These are phyloP conservation scores for Alloplasta piceator DNA, from an alignment of 2,888 invertebrate species.

Conservation along the genomic window DNA sequence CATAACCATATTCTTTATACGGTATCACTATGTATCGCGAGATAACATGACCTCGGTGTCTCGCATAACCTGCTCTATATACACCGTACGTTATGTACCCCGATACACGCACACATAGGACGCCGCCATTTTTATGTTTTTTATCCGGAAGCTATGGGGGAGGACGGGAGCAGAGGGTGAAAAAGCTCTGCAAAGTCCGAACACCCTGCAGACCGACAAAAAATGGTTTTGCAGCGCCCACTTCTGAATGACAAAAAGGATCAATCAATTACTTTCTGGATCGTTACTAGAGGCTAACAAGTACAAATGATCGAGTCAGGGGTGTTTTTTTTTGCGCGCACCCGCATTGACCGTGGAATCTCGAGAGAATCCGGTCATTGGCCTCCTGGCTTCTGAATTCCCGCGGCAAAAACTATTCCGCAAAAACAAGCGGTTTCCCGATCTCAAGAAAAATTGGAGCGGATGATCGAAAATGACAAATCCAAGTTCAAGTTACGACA, in stretches of 20 bases:
- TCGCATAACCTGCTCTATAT: conserved; percentile 32
- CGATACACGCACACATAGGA: conserved; percentile 3
- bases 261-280: conserved; percentile 48
- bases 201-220: conserved; percentile 5
- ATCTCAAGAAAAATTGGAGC: too few species aligned
- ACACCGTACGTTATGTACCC: background rate
- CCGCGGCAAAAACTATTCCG: too few species aligned
- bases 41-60: conserved; percentile 37
- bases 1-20: conserved; percentile 26
- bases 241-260: conserved; percentile 42
- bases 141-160: background rate
- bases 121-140: conserved; percentile 33
- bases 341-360: conserved; percentile 7
- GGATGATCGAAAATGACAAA: too few species aligned
- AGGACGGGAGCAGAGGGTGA: too few species aligned
- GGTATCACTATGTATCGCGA: conserved; percentile 26
- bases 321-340: conserved; percentile 7
- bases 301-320: conserved; percentile 49
- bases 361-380: conserved; percentile 1
- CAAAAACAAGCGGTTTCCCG: too few species aligned
- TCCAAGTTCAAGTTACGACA: too few species aligned
- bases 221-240: conserved; percentile 9
- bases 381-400: conserved; percentile 2
- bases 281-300: conserved; percentile 48
- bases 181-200: background rate